Base-by-base conservation (phyloP, 2,113 vertebrate genomes). In the Xiphophorus hellerii region DNA sequence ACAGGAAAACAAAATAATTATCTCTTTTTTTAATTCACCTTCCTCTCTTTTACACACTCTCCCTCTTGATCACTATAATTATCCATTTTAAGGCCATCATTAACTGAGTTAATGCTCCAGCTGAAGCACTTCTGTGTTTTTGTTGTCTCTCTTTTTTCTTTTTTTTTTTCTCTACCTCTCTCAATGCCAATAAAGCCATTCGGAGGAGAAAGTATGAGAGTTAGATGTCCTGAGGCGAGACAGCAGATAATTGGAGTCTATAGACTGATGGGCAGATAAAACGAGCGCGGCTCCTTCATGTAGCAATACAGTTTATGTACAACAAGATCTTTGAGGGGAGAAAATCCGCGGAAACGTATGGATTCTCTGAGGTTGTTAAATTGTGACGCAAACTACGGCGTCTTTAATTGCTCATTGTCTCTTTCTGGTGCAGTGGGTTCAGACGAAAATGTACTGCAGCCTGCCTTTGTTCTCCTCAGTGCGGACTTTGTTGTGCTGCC, bases 81-180 rank as follows among this genome's bases (percentile, higher is more conserved):
- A 86, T 82, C 78, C 77, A 69, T 80, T 91, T 90, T 89, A 82
- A 80, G 86, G 83, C 84, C 77, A 79, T 84, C 88, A 87, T 93
- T 93, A 91, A 83, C 65, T 30, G 42, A 85, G 83, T 92, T 89
- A 92, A 79, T 88, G 80, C 81, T 63, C 82, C 8, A 71, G 61
- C 71, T 31, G 62, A 71, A 81, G 80, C 33, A 51, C 62, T 71
- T 68, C 65, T 83, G 67, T 83, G 62, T 86, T 81, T 77, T 86
- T 83, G 76, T 86, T 83, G 71, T 76, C 39, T 37, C 5, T 22
- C 28, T 48, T 27, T 6, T 37, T 33, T 31, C 0, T 31, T 31
- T 31, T 35, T 37, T n/a, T 48, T 27, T 9, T 0, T n/a, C 20
- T 25, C 30, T 3, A 37, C 12, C 62, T 73, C 62, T 35, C 69